Conservation (phyloP, 1,140 invertebrate genomes). For the Zaprionus vittiger region DNA sequence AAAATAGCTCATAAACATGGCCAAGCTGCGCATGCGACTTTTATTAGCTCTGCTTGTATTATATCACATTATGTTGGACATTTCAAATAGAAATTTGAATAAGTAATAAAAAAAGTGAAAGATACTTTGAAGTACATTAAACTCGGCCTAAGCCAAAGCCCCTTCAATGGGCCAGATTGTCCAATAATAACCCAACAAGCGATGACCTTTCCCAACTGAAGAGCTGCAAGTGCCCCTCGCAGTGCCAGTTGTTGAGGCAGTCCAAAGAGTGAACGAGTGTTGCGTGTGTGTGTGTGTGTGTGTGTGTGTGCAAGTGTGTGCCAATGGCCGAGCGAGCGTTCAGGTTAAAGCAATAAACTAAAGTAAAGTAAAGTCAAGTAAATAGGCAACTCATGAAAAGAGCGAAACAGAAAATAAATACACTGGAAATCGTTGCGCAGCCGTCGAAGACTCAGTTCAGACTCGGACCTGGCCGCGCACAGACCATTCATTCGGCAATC, state of each 20-base stretch:
- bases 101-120: slow-evolving; percentile 4
- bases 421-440: slow-evolving; percentile 72
- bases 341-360: slow-evolving; percentile 61
- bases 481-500: slow-evolving; percentile 30
- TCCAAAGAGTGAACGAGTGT: background rate
- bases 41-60: background rate
- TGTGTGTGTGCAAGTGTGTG: slow-evolving; percentile 3
- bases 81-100: background rate
- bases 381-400: background rate
- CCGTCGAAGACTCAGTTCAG: slow-evolving; percentile 67
- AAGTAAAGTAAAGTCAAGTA: slow-evolving; percentile 10
- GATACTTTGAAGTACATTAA: slow-evolving; percentile 4
- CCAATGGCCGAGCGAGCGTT: slow-evolving; percentile 28
- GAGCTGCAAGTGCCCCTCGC: background rate
- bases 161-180: background rate
- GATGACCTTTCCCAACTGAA: background rate
- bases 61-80: background rate
- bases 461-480: slow-evolving; percentile 56
- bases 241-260: background rate
- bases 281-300: background rate
- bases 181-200: background rate
- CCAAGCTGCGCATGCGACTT: background rate
- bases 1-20: background rate
- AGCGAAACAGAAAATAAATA: slow-evolving; percentile 1
- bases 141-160: background rate